Evolutionary conservation across 2,888 invertebrate species (phyloP).

Genomic region (Trichopria drosophilae): DNA sequence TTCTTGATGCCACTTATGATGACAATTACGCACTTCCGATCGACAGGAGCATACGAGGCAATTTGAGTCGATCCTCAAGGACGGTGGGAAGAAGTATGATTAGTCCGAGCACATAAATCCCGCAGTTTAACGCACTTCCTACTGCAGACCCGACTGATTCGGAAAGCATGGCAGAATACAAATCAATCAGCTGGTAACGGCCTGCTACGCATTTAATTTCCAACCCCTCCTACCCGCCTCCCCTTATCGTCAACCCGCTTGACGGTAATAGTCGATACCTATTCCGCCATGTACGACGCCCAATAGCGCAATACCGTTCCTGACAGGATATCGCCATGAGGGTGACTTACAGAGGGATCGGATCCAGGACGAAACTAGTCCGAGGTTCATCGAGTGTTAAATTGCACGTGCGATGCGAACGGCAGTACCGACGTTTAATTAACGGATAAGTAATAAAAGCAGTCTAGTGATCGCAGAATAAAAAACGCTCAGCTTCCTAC

Average conservation of each 20-base stretch:
- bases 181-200: conserved; percentile 56
- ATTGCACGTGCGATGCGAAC: conserved; percentile 33
- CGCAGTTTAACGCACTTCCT: conserved; percentile 55
- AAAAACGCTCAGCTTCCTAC: too few relatives aligned
- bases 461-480: too few relatives aligned
- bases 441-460: conserved; percentile 35
- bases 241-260: background rate
- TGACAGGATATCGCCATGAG: conserved; percentile 22
- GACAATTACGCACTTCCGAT: conserved; percentile 37
- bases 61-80: conserved; percentile 39
- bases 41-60: conserved; percentile 38
- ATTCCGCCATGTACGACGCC: conserved; percentile 13
- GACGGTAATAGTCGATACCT: conserved; percentile 12
- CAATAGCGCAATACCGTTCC: too few relatives aligned
- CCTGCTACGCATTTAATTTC: conserved; percentile 57
- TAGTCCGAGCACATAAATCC: conserved; percentile 57
- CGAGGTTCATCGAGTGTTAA: conserved; percentile 33
- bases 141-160: too few relatives aligned
- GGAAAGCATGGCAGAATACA: conserved; percentile 56
- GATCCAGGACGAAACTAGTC: conserved; percentile 29
- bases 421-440: conserved; percentile 32
- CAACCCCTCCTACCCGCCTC: conserved; percentile 41
- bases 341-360: conserved; percentile 21
- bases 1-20: conserved; percentile 13
- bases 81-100: conserved; percentile 49